Conservation (phyloP, 1,140 invertebrate genomes). For the Habropoda laboriosa region DNA sequence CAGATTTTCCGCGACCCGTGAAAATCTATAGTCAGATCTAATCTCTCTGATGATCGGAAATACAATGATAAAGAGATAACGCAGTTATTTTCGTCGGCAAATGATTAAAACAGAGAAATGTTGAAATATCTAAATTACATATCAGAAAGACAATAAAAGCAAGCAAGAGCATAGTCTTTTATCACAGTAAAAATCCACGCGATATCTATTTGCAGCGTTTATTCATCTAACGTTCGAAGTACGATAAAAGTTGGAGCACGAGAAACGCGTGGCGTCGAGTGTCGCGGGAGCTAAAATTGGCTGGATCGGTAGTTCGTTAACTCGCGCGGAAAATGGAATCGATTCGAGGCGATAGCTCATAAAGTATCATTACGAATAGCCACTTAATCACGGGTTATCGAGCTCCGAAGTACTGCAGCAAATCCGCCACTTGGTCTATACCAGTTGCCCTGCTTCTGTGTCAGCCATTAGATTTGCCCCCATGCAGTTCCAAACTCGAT, state of each 20-base stretch:
- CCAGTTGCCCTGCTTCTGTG: constrained; percentile 39
- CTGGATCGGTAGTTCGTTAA: constrained; percentile 52
- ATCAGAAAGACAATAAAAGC: too few relatives aligned
- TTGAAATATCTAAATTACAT: too few relatives aligned
- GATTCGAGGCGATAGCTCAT: constrained; percentile 54
- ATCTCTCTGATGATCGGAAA: too few relatives aligned
- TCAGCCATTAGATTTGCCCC: constrained; percentile 48
- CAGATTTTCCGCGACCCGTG: too few relatives aligned
- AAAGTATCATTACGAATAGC: constrained; percentile 63
- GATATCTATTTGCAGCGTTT: too few relatives aligned
- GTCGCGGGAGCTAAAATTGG: constrained; percentile 31
- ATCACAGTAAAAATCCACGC: too few relatives aligned
- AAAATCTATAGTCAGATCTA: too few relatives aligned
- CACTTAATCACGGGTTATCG: constrained; percentile 58
- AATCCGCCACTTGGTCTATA: constrained; percentile 42
- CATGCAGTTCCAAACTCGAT: constrained; percentile 34
- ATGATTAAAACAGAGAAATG: too few relatives aligned
- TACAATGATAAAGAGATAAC: too few relatives aligned
- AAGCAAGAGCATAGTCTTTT: too few relatives aligned
- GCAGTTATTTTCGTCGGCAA: too few relatives aligned
- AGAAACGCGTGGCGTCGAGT: not conserved
- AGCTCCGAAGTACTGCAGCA: constrained; percentile 47
- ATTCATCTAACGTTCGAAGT: too few relatives aligned
- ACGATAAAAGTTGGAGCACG: not conserved
- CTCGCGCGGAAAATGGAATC: constrained; percentile 55